phyloP scores from a whole-genome alignment of 2,113 vertebrate genomes.

The Dryoscopus gambensis region DNA sequence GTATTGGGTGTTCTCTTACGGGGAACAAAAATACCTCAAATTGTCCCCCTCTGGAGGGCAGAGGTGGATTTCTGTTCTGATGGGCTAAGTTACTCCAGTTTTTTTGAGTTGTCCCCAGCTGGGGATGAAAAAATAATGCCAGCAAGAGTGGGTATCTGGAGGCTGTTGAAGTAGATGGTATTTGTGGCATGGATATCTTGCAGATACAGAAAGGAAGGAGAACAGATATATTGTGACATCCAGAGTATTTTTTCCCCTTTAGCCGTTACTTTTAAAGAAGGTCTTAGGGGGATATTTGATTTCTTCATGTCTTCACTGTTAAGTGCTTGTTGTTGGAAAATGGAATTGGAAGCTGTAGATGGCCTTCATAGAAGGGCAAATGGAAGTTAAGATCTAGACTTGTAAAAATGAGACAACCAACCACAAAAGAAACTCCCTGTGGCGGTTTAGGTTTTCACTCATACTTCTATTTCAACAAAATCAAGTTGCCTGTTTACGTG shows the following conservation, averaged over 20 bases:
- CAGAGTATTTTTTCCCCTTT: background rate
- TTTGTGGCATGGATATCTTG: background rate
- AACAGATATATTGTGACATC: background rate
- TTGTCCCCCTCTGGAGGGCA: background rate
- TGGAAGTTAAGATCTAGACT: background rate
- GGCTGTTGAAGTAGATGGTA: background rate
- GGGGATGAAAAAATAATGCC: background rate
- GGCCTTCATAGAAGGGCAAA: conserved; percentile 9
- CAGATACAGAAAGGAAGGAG: background rate
- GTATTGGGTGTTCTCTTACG: background rate
- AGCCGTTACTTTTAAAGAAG: background rate
- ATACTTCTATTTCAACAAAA: background rate
- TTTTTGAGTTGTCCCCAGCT: background rate
- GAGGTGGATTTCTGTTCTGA: background rate
- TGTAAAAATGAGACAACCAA: background rate
- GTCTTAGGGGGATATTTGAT: conserved; percentile 27
- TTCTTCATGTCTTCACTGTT: background rate
- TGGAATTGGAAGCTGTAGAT: background rate
- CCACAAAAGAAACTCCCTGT: background rate
- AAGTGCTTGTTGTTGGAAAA: conserved; percentile 2
- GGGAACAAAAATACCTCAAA: background rate
- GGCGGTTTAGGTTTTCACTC: background rate
- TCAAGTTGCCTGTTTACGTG: background rate
- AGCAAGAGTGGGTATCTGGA: background rate
- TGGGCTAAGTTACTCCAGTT: background rate